These are phyloP conservation scores for Intellagama lesueurii DNA, from an alignment of 2,797 vertebrate species.

Conservation along the genomic window DNA sequence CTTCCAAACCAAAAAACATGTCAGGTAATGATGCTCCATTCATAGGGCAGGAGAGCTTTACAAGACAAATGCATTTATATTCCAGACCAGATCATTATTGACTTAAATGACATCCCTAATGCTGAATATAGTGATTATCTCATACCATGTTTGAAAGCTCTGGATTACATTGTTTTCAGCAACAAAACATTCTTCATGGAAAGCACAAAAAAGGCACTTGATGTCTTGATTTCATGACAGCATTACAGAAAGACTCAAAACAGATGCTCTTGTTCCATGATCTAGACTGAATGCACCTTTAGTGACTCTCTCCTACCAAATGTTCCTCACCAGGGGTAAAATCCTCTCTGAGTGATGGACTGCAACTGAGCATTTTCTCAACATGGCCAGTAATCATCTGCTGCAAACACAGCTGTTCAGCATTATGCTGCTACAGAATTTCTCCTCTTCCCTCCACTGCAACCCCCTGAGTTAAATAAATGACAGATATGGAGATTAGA, in stretches of 20 bases:
- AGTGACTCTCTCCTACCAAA: conserved; percentile 37
- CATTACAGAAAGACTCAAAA: conserved; percentile 29
- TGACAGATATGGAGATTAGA: conserved; percentile 40
- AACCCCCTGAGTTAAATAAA: background rate
- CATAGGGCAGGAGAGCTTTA: background rate
- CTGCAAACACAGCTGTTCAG: conserved; percentile 47
- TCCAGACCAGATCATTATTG: background rate
- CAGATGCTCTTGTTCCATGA: background rate
- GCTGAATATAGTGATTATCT: conserved; percentile 8
- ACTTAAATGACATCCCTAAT: background rate
- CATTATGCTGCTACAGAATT: conserved; percentile 43
- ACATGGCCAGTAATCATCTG: background rate
- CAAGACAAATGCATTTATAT: background rate
- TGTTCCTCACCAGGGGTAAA: conserved; percentile 37
- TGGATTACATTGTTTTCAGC: conserved; percentile 6
- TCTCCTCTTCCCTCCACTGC: background rate
- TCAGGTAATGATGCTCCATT: background rate
- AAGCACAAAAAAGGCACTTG: background rate
- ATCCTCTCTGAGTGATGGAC: conserved; percentile 25
- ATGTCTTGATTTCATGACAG: conserved; percentile 3
- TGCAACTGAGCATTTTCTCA: conserved; percentile 40
- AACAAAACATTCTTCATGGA: conserved; percentile 8
- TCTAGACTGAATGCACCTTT: conserved; percentile 35
- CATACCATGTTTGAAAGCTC: conserved; percentile 26
- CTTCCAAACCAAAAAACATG: background rate